phyloP scores from a whole-genome alignment of 2,113 vertebrate species.

The Lepisosteus oculatus region DNA sequence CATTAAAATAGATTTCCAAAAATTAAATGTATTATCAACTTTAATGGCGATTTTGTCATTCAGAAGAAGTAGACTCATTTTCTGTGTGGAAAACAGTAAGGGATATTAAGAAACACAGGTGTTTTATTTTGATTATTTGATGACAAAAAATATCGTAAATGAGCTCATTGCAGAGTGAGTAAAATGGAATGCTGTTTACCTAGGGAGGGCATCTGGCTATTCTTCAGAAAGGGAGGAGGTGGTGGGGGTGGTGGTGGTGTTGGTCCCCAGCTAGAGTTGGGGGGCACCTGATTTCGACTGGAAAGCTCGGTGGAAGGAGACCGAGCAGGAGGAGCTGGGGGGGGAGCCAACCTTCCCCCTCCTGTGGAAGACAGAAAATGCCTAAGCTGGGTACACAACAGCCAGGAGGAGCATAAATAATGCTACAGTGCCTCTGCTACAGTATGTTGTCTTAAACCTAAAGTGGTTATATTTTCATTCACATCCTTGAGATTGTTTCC shows the following conservation, averaged over 20 bases:
- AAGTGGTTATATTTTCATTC: too few species aligned
- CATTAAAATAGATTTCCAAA: too few species aligned
- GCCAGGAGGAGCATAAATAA: background rate
- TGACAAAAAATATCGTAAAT: background rate
- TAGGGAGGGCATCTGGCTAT: constrained; percentile 72
- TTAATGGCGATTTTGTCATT: too few species aligned
- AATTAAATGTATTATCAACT: too few species aligned
- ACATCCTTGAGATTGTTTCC: too few species aligned
- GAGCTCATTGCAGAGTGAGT: too few species aligned
- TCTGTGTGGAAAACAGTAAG: too few species aligned
- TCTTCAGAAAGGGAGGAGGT: constrained; percentile 59
- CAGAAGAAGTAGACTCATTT: too few species aligned
- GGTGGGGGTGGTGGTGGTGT: constrained; percentile 51
- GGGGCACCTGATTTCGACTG: constrained; percentile 64
- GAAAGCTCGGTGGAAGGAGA: constrained; percentile 88
- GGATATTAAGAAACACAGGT: background rate
- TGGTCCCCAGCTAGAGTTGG: constrained; percentile 44
- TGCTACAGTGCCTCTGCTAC: too few species aligned
- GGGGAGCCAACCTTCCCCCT: constrained; percentile 73
- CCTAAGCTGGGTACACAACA: background rate
- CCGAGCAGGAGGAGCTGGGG: constrained; percentile 85
- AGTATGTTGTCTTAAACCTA: too few species aligned
- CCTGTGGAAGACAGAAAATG: constrained; percentile 25
- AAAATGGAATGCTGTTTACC: constrained; percentile 53
- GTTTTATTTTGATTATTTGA: background rate